These are phyloP conservation scores for Hippocampus abdominalis DNA, from an alignment of 2,113 vertebrate species.

Conservation along the genomic window DNA sequence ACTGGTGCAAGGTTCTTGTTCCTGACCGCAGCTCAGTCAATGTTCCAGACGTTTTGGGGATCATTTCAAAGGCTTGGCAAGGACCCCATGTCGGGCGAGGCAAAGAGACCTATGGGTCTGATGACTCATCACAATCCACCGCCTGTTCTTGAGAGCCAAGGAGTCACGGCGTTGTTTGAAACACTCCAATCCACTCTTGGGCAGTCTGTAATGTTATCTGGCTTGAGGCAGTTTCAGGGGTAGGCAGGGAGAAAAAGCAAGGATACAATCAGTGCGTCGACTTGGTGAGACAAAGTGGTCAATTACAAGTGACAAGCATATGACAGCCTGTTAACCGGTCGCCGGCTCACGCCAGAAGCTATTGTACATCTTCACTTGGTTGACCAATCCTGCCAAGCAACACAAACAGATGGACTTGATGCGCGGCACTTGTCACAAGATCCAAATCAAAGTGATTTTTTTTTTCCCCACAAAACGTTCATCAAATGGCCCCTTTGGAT, in stretches of 20 bases:
- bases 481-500: no score
- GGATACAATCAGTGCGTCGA: not conserved
- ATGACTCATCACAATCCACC: slow-evolving; percentile 53
- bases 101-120: slow-evolving; percentile 44
- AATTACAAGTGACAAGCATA: not conserved
- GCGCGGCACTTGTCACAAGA: no score
- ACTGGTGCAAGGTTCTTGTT: slow-evolving; percentile 52
- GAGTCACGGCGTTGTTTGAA: slow-evolving; percentile 52
- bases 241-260: not conserved
- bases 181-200: slow-evolving; percentile 36
- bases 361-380: slow-evolving; percentile 2
- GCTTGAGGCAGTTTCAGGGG: not conserved
- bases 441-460: no score
- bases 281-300: not conserved
- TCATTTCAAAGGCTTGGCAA: slow-evolving; percentile 50
- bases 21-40: slow-evolving; percentile 52
- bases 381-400: not conserved
- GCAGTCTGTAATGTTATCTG: slow-evolving; percentile 14
- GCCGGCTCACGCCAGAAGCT: not conserved
- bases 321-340: not conserved
- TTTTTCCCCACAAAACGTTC: no score
- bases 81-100: slow-evolving; percentile 46
- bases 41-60: slow-evolving; percentile 54
- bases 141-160: slow-evolving; percentile 32
- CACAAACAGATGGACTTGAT: no score